Base-by-base conservation (phyloP, 2,113 vertebrate species). In the Bostrychus sinensis region DNA sequence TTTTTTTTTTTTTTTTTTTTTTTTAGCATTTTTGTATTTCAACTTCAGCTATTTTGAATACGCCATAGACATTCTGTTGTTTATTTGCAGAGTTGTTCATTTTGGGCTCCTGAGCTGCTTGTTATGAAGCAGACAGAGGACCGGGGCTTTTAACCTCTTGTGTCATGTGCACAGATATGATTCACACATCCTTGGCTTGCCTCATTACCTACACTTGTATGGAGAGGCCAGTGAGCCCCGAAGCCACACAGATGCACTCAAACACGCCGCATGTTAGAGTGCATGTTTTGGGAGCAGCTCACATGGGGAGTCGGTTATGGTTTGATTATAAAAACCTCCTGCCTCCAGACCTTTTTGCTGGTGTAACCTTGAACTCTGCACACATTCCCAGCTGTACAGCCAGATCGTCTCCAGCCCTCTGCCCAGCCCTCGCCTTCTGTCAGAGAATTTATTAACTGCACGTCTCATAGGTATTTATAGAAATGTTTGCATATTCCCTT, bases 281-380 rank as follows among this genome's bases (percentile, higher is more conserved):
- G 38, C 32, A 17, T 45, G 56, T 62, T 45, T 38, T 42, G 68
- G 66, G 60, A 56, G 36, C 0, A 46, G 77, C 66, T n/a, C 67
- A 2, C 65, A 66, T 41, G 39, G 69, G 41, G 19, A 64, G 37
- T 14, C n/a, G 13, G 37, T 63, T 22, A 38, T 46, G 63, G 38
- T 69, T 22, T 34, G 54, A 62, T 80, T 46, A 72, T 32, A 11
- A 74, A 68, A 60, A 63, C 48, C n/a, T 36, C 30, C 48, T 67
- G 53, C 57, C 59, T 55, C 41, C 23, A 65, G 61, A 71, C 77
- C 50, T 62, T 75, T 75, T 85, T 68, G 75, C 69, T 81, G 83
- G 64, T 73, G 34, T 81, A 79, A 62, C 82, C 72, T 89, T 89
- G 82, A 87, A 77, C 71, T 61, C 20, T 51, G 32, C 75, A 75